Evolutionary conservation across 1,140 invertebrate genomes (phyloP).

Genomic region (Drosophila lacertosa): DNA sequence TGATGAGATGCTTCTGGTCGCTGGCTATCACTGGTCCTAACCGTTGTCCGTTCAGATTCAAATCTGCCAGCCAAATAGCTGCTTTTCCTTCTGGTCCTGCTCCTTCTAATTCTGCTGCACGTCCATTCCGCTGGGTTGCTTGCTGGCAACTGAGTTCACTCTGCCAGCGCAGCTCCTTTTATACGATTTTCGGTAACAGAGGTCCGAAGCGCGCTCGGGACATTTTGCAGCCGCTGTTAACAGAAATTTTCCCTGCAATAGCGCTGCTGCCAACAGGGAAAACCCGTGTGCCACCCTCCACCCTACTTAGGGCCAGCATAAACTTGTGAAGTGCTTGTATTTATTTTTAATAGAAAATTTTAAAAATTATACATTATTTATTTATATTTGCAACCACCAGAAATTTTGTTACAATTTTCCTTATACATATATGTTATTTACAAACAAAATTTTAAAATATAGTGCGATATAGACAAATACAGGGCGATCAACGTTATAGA

Average conservation of each 20-base stretch:
- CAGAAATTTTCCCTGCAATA: slow-evolving; percentile 36
- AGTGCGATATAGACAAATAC: too few species aligned
- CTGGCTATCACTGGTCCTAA: slow-evolving; percentile 23
- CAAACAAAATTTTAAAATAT: too few species aligned
- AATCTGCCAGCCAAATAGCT: neutral
- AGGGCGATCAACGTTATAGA: too few species aligned
- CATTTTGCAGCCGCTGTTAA: slow-evolving; percentile 15
- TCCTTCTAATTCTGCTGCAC: slow-evolving; percentile 33
- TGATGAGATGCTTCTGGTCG: slow-evolving; percentile 12
- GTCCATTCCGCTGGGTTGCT: slow-evolving; percentile 53
- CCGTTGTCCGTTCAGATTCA: slow-evolving; percentile 27
- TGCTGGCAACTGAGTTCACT: slow-evolving; percentile 59
- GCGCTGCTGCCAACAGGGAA: slow-evolving; percentile 9
- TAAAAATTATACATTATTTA: too few species aligned
- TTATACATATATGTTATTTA: too few species aligned
- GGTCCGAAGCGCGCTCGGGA: slow-evolving; percentile 11
- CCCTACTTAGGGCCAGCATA: neutral
- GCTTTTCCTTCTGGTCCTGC: neutral
- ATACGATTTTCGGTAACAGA: slow-evolving; percentile 18
- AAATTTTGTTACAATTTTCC: too few species aligned
- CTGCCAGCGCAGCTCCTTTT: slow-evolving; percentile 36
- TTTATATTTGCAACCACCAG: too few species aligned
- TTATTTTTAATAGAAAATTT: neutral
- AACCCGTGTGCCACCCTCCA: neutral
- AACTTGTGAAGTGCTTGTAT: neutral